Percentiles rank a stretch among this genome's conserved stretches.
phyloP scores from a whole-genome alignment of 1,140 invertebrate species.

The Bombus pyrosoma region DNA sequence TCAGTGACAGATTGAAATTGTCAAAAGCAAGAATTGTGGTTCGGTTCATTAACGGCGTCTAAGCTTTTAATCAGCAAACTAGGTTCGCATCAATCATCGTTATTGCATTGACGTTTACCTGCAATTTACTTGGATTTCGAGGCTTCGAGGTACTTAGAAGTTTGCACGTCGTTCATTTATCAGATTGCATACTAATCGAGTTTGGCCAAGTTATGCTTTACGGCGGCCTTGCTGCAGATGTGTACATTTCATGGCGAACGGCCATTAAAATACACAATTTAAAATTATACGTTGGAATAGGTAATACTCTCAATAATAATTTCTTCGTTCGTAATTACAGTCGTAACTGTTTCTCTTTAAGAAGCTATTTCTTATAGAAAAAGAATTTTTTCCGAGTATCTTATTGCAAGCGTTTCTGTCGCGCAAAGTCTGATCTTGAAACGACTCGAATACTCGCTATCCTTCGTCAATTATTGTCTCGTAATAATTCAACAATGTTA shows the following conservation, averaged over 20 bases:
- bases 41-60: neutral
- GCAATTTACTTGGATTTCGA: conserved; percentile 48
- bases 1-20: neutral
- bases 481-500: neutral
- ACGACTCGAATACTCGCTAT: neutral
- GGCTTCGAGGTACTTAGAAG: conserved; percentile 46
- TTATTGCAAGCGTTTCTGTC: neutral
- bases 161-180: conserved; percentile 60
- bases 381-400: neutral
- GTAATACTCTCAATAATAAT: neutral
- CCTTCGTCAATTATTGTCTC: neutral
- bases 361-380: neutral
- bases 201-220: conserved; percentile 47
- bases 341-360: too few species aligned
- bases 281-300: neutral
- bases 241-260: neutral
- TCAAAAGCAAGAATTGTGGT: neutral
- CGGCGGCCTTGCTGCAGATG: conserved; percentile 20
- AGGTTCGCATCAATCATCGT: conserved; percentile 53
- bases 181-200: conserved; percentile 65
- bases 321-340: neutral
- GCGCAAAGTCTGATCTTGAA: neutral
- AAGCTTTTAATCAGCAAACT: conserved; percentile 3
- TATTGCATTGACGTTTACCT: conserved; percentile 50
- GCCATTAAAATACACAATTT: neutral